A percentile compares a stretch with the other conserved stretches of the same genome.
Evolutionary conservation across 2,113 vertebrate species (phyloP).

Genomic region (rabbit (Oryctolagus cuniculus)): DNA sequence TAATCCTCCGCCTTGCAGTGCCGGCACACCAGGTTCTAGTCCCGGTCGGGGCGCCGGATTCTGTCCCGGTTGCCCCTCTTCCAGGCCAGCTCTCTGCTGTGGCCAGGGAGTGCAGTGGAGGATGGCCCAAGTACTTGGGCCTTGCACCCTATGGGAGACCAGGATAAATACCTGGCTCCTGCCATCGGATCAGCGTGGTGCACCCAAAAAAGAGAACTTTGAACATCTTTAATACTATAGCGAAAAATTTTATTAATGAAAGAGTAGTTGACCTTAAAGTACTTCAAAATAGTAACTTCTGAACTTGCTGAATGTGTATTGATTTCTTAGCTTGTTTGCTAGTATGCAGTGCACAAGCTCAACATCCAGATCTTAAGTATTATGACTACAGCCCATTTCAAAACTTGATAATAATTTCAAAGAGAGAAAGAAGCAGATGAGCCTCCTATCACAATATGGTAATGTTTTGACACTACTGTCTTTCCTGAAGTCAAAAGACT

Average conservation of each 20-base stretch:
- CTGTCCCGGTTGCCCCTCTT: too few relatives aligned
- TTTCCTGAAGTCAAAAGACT: slow-evolving; percentile 41
- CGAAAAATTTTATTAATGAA: slow-evolving; percentile 37
- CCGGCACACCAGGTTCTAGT: too few relatives aligned
- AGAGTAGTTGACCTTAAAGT: background rate
- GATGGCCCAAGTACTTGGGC: too few relatives aligned
- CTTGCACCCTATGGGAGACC: too few relatives aligned
- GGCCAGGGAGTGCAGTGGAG: too few relatives aligned
- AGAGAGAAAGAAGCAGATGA: slow-evolving; percentile 60
- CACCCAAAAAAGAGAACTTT: background rate
- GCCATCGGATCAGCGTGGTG: too few relatives aligned
- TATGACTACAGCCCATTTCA: slow-evolving; percentile 59
- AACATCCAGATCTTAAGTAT: background rate
- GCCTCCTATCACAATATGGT: slow-evolving; percentile 56
- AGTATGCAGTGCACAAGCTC: slow-evolving; percentile 43
- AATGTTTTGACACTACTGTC: slow-evolving; percentile 79
- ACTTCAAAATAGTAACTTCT: slow-evolving; percentile 29
- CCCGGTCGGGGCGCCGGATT: too few relatives aligned
- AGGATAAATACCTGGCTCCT: too few relatives aligned
- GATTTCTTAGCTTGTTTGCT: slow-evolving; percentile 50
- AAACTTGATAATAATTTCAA: slow-evolving; percentile 63
- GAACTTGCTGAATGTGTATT: background rate
- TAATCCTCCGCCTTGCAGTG: too few relatives aligned
- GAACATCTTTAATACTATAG: background rate
- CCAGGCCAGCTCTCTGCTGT: too few relatives aligned